Evolutionary conservation across 1,140 invertebrate genomes (phyloP).

Genomic region (Neodiprion pinetum): DNA sequence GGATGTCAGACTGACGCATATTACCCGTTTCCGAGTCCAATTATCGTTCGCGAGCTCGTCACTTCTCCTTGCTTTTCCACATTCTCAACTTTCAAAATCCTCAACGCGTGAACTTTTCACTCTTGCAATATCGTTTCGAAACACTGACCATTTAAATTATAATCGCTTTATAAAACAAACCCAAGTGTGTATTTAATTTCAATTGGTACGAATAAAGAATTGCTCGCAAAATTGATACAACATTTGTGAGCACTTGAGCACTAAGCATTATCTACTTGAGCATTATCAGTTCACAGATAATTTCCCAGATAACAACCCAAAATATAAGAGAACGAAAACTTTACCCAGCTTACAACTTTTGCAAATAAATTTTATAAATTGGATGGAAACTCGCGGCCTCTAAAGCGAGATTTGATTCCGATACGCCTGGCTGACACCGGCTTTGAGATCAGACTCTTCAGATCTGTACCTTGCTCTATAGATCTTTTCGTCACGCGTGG

Average conservation of each 20-base stretch:
- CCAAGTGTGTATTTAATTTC: too few relatives aligned
- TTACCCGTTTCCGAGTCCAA: too few relatives aligned
- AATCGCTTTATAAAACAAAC: not conserved
- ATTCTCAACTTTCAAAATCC: not conserved
- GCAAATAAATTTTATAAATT: conserved; percentile 2
- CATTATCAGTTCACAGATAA: too few relatives aligned
- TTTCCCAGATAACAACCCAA: too few relatives aligned
- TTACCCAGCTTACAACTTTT: not conserved
- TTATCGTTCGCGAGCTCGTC: not conserved
- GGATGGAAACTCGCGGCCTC: not conserved
- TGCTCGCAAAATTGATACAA: too few relatives aligned
- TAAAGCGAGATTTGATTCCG: not conserved
- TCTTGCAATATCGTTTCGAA: not conserved
- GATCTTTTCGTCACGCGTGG: not conserved
- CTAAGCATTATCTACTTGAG: too few relatives aligned
- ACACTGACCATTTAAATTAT: not conserved
- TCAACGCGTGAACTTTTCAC: not conserved
- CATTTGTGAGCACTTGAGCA: too few relatives aligned
- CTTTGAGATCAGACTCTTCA: not conserved
- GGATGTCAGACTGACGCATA: too few relatives aligned
- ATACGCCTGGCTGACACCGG: not conserved
- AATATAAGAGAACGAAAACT: too few relatives aligned
- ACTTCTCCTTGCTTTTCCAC: not conserved
- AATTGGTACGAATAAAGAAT: too few relatives aligned
- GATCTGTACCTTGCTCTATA: not conserved